Evolutionary conservation across 2,797 vertebrate genomes (phyloP).

Genomic region (Cynodonichthys magdalenae): DNA sequence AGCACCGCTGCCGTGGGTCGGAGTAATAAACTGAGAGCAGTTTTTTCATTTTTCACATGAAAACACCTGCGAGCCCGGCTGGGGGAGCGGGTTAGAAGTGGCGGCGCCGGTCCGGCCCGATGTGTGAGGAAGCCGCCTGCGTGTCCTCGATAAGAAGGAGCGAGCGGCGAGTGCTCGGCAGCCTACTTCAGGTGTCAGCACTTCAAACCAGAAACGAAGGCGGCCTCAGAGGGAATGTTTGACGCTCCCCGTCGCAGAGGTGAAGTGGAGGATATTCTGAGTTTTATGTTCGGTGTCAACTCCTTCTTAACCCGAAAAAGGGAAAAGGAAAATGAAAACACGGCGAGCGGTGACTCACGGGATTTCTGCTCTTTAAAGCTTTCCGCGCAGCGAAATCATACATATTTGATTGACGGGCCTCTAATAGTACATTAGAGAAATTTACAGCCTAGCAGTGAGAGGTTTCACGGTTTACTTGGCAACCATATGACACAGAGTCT

Average conservation of each 20-base stretch:
- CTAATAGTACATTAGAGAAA: constrained; percentile 15
- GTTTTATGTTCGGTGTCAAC: constrained; percentile 54
- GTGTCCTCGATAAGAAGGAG: constrained; percentile 69
- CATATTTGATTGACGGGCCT: constrained; percentile 23
- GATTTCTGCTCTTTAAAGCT: constrained; percentile 21
- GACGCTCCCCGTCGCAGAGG: constrained; percentile 52
- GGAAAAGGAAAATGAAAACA: constrained; percentile 3
- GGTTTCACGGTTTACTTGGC: constrained; percentile 22
- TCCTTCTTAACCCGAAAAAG: constrained; percentile 45
- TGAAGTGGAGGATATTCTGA: constrained; percentile 66
- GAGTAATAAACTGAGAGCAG: constrained; percentile 29
- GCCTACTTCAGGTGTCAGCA: constrained; percentile 72
- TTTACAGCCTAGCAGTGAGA: constrained; percentile 17
- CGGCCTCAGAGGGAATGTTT: constrained; percentile 53
- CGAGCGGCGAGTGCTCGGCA: constrained; percentile 51
- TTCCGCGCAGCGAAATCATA: not conserved
- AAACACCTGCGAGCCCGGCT: constrained; percentile 36
- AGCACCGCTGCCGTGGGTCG: constrained; percentile 17
- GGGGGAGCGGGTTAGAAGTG: constrained; percentile 49
- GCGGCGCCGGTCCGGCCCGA: constrained; percentile 44
- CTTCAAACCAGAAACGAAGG: constrained; percentile 62
- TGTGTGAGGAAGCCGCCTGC: constrained; percentile 65
- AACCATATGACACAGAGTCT: constrained; percentile 16
- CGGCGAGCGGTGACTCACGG: not conserved
- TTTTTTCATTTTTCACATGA: constrained; percentile 48